Evolutionary conservation across 2,113 vertebrate genomes (phyloP).

Genomic region (Microcebus ravelobensis): DNA sequence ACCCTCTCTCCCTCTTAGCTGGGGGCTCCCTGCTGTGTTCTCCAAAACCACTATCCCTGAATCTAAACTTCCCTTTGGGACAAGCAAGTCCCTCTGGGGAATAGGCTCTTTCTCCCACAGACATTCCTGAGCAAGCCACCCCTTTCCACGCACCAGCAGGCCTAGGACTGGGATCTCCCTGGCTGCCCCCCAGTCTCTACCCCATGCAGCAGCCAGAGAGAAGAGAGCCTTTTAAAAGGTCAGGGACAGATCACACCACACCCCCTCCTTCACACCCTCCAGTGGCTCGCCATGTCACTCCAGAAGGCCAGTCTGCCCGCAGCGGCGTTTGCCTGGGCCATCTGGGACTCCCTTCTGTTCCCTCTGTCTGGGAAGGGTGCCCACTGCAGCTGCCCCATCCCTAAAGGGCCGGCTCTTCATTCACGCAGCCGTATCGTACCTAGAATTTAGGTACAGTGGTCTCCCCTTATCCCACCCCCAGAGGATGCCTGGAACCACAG

Average conservation of each 20-base stretch:
- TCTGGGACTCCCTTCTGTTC: neutral
- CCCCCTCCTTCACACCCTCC: neutral
- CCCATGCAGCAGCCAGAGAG: neutral
- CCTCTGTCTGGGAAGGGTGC: neutral
- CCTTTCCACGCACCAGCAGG: neutral
- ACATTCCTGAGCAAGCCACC: neutral
- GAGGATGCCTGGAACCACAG: neutral
- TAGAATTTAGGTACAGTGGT: neutral
- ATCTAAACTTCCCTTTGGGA: neutral
- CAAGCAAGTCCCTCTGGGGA: neutral
- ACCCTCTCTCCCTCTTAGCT: neutral
- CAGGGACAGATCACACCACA: neutral
- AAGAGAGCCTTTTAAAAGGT: neutral
- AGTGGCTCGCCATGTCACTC: neutral
- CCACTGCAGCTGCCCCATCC: neutral
- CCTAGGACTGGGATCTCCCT: neutral
- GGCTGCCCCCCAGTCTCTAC: too few species aligned
- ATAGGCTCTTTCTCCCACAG: neutral
- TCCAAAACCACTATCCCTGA: neutral
- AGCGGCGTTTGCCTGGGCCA: rapidly evolving
- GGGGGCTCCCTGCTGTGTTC: neutral
- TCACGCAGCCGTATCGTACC: neutral
- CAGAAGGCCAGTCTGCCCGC: neutral
- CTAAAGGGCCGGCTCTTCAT: neutral
- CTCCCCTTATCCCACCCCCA: neutral